Evolutionary conservation across 1,140 invertebrate species (phyloP).

Genomic region (Drosophila erecta): DNA sequence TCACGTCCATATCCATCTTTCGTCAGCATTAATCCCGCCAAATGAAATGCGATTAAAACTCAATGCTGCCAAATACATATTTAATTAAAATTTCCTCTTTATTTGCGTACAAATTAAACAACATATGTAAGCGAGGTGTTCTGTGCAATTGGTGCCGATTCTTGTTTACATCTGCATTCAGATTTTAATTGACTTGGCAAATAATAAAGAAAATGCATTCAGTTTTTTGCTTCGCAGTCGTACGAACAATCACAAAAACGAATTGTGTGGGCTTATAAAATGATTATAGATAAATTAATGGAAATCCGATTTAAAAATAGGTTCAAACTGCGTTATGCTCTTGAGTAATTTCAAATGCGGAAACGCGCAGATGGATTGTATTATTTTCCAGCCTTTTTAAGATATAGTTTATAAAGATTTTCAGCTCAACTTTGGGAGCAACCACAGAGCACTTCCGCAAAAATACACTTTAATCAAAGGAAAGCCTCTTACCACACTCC

Average conservation of each 20-base stretch:
- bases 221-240: slow-evolving; percentile 2
- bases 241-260: neutral
- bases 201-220: slow-evolving; percentile 37
- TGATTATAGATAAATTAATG: slow-evolving; percentile 8
- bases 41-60: slow-evolving; percentile 68
- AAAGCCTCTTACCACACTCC: slow-evolving; percentile 34
- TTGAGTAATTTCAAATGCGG: neutral
- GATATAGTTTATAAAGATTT: no score
- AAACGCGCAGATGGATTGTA: no score
- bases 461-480: slow-evolving; percentile 19
- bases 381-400: no score
- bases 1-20: slow-evolving; percentile 2
- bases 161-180: slow-evolving; percentile 68
- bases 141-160: slow-evolving; percentile 14
- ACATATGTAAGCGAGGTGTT: slow-evolving; percentile 31
- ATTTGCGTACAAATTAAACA: slow-evolving; percentile 35
- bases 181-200: slow-evolving; percentile 73
- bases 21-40: slow-evolving; percentile 49
- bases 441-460: neutral
- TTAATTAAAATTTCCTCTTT: slow-evolving; percentile 62
- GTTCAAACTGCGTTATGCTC: neutral
- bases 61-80: slow-evolving; percentile 68
- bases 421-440: neutral
- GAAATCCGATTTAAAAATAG: neutral
- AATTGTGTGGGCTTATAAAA: neutral